phyloP scores from a whole-genome alignment of 2,888 invertebrate genomes.

The Lamellibrachia columna region DNA sequence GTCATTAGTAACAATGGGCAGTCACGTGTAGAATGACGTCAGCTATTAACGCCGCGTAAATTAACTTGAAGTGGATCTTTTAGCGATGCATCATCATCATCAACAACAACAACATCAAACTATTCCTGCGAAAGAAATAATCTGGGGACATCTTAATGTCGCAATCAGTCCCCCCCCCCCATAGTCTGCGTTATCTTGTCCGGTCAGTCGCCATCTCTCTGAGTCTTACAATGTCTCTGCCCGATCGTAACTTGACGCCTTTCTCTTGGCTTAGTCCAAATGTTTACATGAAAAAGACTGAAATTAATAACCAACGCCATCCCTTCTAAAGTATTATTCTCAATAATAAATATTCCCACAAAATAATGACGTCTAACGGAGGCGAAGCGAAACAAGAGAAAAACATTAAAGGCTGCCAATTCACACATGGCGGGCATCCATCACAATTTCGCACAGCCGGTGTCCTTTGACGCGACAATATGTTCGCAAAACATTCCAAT shows the following conservation, averaged over 20 bases:
- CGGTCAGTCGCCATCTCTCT: no score
- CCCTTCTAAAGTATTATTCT: not conserved
- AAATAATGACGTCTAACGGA: not conserved
- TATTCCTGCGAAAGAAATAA: no score
- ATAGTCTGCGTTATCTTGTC: no score
- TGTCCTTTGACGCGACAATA: slow-evolving; percentile 4
- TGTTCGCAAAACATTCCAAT: slow-evolving; percentile 6
- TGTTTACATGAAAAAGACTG: not conserved
- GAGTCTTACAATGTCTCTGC: no score
- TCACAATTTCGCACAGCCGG: not conserved
- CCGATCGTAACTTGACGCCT: no score
- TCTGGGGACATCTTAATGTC: no score
- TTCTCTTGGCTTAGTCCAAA: no score
- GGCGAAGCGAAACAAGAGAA: not conserved
- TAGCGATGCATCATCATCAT: no score
- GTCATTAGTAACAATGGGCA: not conserved
- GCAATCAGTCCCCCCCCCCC: no score
- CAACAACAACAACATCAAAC: no score
- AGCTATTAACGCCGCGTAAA: not conserved
- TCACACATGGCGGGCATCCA: not conserved
- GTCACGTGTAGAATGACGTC: not conserved
- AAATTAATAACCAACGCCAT: not conserved
- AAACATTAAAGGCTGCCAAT: slow-evolving; percentile 2
- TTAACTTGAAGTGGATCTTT: not conserved
- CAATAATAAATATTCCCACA: not conserved